Percentiles rank a stretch among this genome's conserved stretches.
phyloP scores from a whole-genome alignment of 2,888 invertebrate species.

The Andrena flavipes region DNA sequence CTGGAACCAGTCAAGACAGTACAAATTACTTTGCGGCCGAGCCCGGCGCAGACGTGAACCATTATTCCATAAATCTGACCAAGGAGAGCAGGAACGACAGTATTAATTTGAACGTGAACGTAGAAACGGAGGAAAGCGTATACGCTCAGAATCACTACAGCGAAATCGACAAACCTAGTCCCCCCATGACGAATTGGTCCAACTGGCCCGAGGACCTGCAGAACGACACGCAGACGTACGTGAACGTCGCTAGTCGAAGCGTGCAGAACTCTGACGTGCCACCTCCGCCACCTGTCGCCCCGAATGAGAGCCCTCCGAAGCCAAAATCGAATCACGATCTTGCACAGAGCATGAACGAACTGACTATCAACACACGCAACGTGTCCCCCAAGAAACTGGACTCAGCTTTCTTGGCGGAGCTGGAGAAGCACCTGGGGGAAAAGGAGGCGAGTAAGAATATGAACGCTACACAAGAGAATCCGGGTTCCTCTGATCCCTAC shows the following conservation, averaged over 20 bases:
- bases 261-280: constrained; percentile 61
- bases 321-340: constrained; percentile 79
- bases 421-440: constrained; percentile 88
- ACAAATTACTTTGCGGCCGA: constrained; percentile 63
- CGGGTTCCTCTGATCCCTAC: constrained; percentile 50
- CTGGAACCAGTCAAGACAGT: constrained; percentile 39
- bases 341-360: constrained; percentile 74
- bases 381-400: constrained; percentile 85
- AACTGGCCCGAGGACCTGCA: constrained; percentile 82
- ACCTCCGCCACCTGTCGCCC: constrained; percentile 73
- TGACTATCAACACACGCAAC: constrained; percentile 45
- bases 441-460: constrained; percentile 84
- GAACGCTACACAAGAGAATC: constrained; percentile 80
- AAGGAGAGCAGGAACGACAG: constrained; percentile 77
- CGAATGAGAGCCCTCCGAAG: constrained; percentile 79
- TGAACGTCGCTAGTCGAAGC: constrained; percentile 73
- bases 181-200: constrained; percentile 64
- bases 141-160: constrained; percentile 78
- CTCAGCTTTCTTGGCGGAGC: constrained; percentile 87
- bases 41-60: constrained; percentile 62
- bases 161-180: constrained; percentile 78
- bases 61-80: constrained; percentile 75
- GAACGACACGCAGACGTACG: constrained; percentile 74
- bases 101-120: constrained; percentile 77
- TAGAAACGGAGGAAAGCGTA: constrained; percentile 58